phyloP scores from a whole-genome alignment of 2,888 invertebrate genomes.

The Tanypteryx hageni region DNA sequence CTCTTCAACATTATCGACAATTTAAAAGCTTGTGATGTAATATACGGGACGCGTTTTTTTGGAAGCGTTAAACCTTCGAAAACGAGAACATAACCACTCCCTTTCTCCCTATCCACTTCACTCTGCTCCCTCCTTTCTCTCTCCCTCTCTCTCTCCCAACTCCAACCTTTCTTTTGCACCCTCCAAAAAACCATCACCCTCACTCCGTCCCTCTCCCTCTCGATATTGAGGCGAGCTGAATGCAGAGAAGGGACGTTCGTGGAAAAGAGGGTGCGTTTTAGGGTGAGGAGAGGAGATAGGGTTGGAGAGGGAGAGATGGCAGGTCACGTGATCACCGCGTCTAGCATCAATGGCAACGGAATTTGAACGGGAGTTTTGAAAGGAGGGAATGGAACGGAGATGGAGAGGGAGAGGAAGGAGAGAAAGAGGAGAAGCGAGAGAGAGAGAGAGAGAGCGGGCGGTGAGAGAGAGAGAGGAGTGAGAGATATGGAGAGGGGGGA shows the following conservation, averaged over 20 bases:
- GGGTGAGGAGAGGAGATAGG: too few species aligned
- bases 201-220: background rate
- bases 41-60: background rate
- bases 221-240: background rate
- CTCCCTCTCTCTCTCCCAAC: background rate
- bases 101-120: background rate
- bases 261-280: too few species aligned
- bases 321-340: conserved; percentile 10
- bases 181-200: background rate
- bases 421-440: too few species aligned
- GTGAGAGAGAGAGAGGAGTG: too few species aligned
- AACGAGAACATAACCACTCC: background rate
- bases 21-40: background rate
- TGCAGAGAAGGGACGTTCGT: too few species aligned
- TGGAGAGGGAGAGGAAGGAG: background rate
- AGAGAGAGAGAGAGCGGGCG: too few species aligned
- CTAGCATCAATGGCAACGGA: background rate
- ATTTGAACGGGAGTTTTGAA: conserved; percentile 1
- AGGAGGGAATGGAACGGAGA: background rate
- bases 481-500: too few species aligned
- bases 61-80: background rate
- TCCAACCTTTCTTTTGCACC: background rate
- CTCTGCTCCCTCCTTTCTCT: background rate
- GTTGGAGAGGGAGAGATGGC: background rate
- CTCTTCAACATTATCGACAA: too few species aligned